A percentile compares a stretch with the other conserved stretches of the same genome.
These are phyloP conservation scores for Danaus plexippus DNA, from an alignment of 1,140 invertebrate genomes.

Conservation along the genomic window DNA sequence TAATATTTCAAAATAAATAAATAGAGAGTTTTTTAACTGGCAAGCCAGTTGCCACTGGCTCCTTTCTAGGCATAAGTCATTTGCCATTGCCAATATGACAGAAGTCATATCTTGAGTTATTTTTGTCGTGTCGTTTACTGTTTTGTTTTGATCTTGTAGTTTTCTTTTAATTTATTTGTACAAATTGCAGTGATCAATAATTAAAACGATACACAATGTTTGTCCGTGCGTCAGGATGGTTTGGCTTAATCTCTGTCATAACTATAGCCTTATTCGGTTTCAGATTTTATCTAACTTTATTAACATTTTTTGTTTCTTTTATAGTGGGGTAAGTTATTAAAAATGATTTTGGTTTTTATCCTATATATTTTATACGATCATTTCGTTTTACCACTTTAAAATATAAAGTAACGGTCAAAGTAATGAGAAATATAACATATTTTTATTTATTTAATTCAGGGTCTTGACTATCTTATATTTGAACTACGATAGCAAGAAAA, in stretches of 20 bases:
- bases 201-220: slow-evolving; percentile 25
- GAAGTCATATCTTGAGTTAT: slow-evolving; percentile 8
- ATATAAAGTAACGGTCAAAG: no score
- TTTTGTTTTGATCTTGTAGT: slow-evolving; percentile 9
- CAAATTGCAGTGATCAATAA: slow-evolving; percentile 16
- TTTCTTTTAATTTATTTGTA: slow-evolving; percentile 19
- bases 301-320: slow-evolving; percentile 54
- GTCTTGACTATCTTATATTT: slow-evolving; percentile 51
- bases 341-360: no score
- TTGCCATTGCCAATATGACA: slow-evolving; percentile 13
- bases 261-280: slow-evolving; percentile 55
- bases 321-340: slow-evolving; percentile 47
- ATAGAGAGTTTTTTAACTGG: no score
- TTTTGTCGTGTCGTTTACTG: slow-evolving; percentile 12
- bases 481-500: slow-evolving; percentile 51
- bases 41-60: no score
- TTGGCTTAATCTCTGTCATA: slow-evolving; percentile 53
- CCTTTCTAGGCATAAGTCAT: not conserved
- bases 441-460: slow-evolving; percentile 29
- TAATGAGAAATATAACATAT: not conserved
- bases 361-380: no score
- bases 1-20: no score
- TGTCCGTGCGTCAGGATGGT: slow-evolving; percentile 47
- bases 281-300: slow-evolving; percentile 49
- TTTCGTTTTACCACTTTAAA: no score